Evolutionary conservation across 2,797 vertebrate genomes (phyloP).

Genomic region (Pelobates cultripes): DNA sequence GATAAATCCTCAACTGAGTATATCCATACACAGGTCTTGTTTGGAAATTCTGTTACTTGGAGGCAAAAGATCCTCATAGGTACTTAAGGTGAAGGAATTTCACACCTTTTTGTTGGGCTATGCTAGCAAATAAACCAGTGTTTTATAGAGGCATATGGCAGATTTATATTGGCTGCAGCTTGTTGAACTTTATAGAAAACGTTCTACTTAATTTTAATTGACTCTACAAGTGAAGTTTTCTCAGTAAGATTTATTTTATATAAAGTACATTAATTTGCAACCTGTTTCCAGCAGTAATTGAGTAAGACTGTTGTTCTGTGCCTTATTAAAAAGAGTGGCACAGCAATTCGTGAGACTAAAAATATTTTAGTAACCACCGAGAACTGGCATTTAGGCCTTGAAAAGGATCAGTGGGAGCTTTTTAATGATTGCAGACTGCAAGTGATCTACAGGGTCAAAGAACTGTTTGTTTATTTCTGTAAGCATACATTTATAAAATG

Average conservation of each 20-base stretch:
- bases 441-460: slow-evolving; percentile 2
- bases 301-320: slow-evolving; percentile 40
- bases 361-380: slow-evolving; percentile 36
- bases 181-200: slow-evolving; percentile 30
- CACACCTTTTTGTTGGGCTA: slow-evolving; percentile 8
- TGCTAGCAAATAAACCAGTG: slow-evolving; percentile 13
- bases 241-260: slow-evolving; percentile 30
- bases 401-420: slow-evolving; percentile 9
- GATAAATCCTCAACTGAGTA: not conserved
- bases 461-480: not conserved
- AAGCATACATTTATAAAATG: too few relatives aligned
- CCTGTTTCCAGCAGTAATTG: slow-evolving; percentile 27
- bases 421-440: slow-evolving; percentile 34
- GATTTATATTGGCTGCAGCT: slow-evolving; percentile 5
- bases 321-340: slow-evolving; percentile 35
- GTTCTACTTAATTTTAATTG: slow-evolving; percentile 38
- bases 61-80: not conserved
- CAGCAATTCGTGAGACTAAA: slow-evolving; percentile 1
- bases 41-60: not conserved
- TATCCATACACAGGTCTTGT: too few relatives aligned
- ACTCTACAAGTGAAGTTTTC: slow-evolving; percentile 31
- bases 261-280: slow-evolving; percentile 20
- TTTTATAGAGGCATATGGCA: slow-evolving; percentile 29
- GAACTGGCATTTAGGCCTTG: slow-evolving; percentile 41
- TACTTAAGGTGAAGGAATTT: slow-evolving; percentile 19